Percentiles rank a stretch among this genome's conserved stretches.
Evolutionary conservation across 1,140 invertebrate genomes (phyloP).

Genomic region (Pygmarrhopalites habei): DNA sequence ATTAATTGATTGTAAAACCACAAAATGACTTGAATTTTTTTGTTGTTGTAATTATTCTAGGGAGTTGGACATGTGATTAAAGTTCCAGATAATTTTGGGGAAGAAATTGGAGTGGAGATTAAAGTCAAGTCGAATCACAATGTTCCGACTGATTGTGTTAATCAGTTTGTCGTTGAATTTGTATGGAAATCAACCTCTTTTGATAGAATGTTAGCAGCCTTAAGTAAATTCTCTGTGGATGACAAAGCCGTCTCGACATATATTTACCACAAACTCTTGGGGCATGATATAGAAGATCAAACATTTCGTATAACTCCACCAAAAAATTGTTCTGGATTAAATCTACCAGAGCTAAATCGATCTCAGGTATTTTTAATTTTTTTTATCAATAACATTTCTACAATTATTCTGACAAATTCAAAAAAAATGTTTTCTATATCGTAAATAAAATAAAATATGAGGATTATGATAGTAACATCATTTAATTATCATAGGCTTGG

Average conservation of each 20-base stretch:
- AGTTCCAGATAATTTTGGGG: slow-evolving; percentile 97
- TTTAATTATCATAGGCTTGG: slow-evolving; percentile 81
- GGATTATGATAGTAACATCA: too few relatives aligned
- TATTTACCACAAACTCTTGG: slow-evolving; percentile 92
- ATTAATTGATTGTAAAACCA: too few relatives aligned
- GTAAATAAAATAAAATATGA: too few relatives aligned
- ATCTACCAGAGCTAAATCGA: slow-evolving; percentile 93
- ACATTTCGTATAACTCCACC: slow-evolving; percentile 81
- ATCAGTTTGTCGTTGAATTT: slow-evolving; percentile 97
- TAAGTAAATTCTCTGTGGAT: slow-evolving; percentile 93
- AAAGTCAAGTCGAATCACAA: slow-evolving; percentile 69
- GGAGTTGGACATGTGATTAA: slow-evolving; percentile 95
- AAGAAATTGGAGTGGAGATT: slow-evolving; percentile 95
- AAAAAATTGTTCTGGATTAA: slow-evolving; percentile 93
- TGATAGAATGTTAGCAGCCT: slow-evolving; percentile 92
- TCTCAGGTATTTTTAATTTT: slow-evolving; percentile 63
- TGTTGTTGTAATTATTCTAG: too few relatives aligned
- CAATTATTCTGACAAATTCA: background rate
- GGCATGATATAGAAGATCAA: slow-evolving; percentile 95
- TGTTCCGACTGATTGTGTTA: slow-evolving; percentile 83
- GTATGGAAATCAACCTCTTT: slow-evolving; percentile 99
- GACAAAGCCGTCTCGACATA: slow-evolving; percentile 93
- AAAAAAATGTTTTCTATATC: too few relatives aligned
- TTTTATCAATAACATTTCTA: background rate
- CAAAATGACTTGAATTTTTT: too few relatives aligned